Evolutionary conservation across 2,888 invertebrate species (phyloP), one percentile per base, ranked within the genome.

Genomic region (Biston betularia): DNA sequence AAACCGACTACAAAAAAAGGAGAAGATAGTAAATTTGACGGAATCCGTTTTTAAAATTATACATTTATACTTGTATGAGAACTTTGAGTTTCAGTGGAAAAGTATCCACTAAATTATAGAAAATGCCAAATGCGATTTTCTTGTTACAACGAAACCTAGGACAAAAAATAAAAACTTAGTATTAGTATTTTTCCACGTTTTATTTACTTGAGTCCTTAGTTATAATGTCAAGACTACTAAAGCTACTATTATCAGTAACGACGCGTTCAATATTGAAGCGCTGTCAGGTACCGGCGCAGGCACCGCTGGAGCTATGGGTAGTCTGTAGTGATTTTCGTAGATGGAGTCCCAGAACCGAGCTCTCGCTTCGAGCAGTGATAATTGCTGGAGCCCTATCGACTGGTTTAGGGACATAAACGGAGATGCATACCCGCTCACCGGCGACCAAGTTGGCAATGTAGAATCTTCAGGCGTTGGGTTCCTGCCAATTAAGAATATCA

Each of bases 281-380:
- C 42, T 42, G 42, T 42, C 55, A 55, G 44, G 15, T 1, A 10
- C 56, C 0, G 46, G 6, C 9, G 38, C 38, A 38, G 38, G 38
- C 38, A 9, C 38, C 38, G 9, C 7, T 3, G 81, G 80, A 14
- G 80, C 68, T n/a, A 69, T 56, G 0, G 82, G 80, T 0, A 12
- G 46, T 4, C 67, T 68, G 42, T 79, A 78, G 65, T 77, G 65
- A 38, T 64, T 64, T 1, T 72, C 69, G 50, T 80, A 81, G 33
- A 81, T 79, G 40, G 67, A 63, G 34, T 79, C 72, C 82, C 82
- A 81, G 65, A 82, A 77, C n/a, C 24, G 6, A 15, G 6, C 55
- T 48, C 45, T 70, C 56, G 8, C 80, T 65, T 33, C 69, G 65
- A 57, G 71, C 63, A 75, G 55, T 3, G 74, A 60, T 0, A 68